Evolutionary conservation across 2,888 invertebrate species (phyloP), one percentile per base, ranked within the genome.

Genomic region (Halictus ligatus): DNA sequence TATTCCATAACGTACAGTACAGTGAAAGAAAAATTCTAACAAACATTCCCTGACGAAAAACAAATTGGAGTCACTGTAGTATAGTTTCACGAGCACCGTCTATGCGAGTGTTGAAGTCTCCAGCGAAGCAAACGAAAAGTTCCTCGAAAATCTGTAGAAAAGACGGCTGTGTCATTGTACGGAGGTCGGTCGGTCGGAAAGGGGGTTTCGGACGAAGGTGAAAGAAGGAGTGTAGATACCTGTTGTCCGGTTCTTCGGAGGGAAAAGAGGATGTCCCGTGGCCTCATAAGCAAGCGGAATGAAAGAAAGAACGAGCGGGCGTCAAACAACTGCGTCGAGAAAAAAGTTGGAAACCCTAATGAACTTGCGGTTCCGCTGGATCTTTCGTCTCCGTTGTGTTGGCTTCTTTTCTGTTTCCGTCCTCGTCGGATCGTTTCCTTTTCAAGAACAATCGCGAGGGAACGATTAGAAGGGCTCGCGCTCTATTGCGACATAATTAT

Each of bases 401-500:
- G 60, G 40, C 67, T 75, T 73, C 72, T 58, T 40, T 74, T 73
- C 18, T 40, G 64, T 75, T 13, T 35, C 74, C 40, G 54, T 60
- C 58, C 67, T 58, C 25, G 43, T 71, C 71, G 2, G 71, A 43
- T 74, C 40, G 67, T 82, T 82, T 87, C 81, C 87, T 83, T 85
- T 54, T 15, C 35, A 64, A 76, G 82, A 76, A 85, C 92, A 94
- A 94, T 94, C 93, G 93, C 78, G 73, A 79, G 60, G 43, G 60
- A 75, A 60, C 80, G 81, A 89, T 88, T 86, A 84, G 88, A 84
- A 86, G 74, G 69, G 60, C 80, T 54, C 78, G 80, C 67, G 74
- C 72, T 81, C 60, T 82, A 85, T 90, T 85, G 88, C 77, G 90
- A 89, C 91, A 92, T 94, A 94, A 94, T 94, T 94, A 93, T 91